Conservation (phyloP, 2,888 invertebrate genomes). For the Oligia fasciuncula region DNA sequence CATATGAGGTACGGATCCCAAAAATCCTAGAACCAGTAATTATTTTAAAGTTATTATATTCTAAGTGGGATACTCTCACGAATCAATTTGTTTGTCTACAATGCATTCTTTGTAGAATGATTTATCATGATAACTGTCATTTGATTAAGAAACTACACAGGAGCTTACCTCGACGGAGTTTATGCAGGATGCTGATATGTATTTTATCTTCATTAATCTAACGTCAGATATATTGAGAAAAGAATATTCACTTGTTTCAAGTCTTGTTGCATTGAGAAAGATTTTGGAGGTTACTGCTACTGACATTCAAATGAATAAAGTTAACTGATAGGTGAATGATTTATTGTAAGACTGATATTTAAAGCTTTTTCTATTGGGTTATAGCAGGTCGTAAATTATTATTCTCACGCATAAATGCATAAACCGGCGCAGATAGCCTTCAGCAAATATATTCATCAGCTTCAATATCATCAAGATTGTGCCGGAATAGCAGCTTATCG, state of each 20-base stretch:
- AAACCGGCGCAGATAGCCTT: not conserved
- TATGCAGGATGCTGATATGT: constrained; percentile 17
- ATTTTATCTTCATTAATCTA: constrained; percentile 47
- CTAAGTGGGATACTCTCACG: not conserved
- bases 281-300: not conserved
- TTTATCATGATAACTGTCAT: constrained; percentile 39
- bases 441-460: not conserved
- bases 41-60: not conserved
- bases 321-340: not conserved
- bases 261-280: not conserved
- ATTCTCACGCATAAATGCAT: not conserved
- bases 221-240: constrained; percentile 21
- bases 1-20: too few species aligned
- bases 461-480: not conserved
- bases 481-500: not conserved
- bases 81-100: constrained; percentile 7
- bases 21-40: not conserved
- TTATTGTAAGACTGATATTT: not conserved
- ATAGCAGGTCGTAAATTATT: not conserved
- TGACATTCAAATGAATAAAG: constrained; percentile 11
- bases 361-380: not conserved
- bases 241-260: constrained; percentile 1
- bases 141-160: constrained; percentile 48
- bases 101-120: constrained; percentile 6
- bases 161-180: constrained; percentile 25